Conservation (phyloP, 2,113 vertebrate genomes). For the Catharus fuscescens region DNA sequence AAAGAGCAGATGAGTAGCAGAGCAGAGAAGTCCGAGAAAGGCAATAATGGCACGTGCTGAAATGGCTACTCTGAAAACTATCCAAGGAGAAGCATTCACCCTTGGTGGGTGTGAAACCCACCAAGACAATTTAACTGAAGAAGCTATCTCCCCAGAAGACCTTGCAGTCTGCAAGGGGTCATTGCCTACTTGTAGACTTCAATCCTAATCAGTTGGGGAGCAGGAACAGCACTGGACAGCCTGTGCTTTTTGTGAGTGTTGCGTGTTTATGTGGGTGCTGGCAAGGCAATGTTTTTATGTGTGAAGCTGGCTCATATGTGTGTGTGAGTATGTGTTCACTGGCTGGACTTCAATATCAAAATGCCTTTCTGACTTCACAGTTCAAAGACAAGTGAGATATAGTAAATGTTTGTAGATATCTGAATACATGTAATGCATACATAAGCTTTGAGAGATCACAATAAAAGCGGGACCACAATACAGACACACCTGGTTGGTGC, state of each 20-base stretch:
- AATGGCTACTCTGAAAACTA: not conserved
- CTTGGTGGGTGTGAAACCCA: not conserved
- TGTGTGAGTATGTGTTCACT: not conserved
- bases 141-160: not conserved
- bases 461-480: not conserved
- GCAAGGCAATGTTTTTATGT: not conserved
- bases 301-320: not conserved
- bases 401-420: not conserved
- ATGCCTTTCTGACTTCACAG: not conserved
- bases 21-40: not conserved
- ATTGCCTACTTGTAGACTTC: not conserved
- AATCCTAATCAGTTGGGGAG: not conserved
- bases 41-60: accelerated
- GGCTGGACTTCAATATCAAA: not conserved
- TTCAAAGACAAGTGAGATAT: not conserved
- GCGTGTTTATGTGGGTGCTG: not conserved
- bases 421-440: not conserved
- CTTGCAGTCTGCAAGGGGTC: not conserved
- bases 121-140: not conserved
- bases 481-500: not conserved
- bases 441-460: not conserved
- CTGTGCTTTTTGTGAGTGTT: not conserved
- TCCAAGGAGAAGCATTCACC: not conserved
- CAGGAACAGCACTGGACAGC: not conserved
- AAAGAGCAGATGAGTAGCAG: not conserved